Percentiles rank a stretch among this genome's conserved stretches.
phyloP scores from a whole-genome alignment of 37 sponge, comb jelly and placozoan genomes.

The Eunapius fragilis region DNA sequence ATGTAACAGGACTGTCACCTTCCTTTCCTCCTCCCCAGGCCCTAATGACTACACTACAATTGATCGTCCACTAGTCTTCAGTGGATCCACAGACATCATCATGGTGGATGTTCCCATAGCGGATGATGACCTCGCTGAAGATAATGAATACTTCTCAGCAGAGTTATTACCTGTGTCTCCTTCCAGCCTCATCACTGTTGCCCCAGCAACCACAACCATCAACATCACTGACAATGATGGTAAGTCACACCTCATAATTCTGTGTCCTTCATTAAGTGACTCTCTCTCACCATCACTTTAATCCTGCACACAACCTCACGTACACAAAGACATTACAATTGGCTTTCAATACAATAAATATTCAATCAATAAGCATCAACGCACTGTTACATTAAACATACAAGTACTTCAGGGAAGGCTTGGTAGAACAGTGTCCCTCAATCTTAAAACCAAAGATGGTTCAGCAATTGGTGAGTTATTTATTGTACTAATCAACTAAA shows the following conservation, averaged over 20 bases:
- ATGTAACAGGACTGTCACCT: not conserved
- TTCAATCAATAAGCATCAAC: too few species aligned
- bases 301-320: not conserved
- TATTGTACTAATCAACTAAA: too few species aligned
- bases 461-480: too few species aligned
- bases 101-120: not conserved
- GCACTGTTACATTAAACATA: too few species aligned
- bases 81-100: not conserved
- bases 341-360: too few species aligned
- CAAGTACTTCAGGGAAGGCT: too few species aligned
- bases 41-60: not conserved
- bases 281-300: not conserved
- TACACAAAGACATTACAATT: not conserved
- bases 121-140: not conserved
- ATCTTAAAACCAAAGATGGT: too few species aligned
- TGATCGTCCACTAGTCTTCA: not conserved
- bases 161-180: not conserved
- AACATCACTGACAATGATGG: not conserved
- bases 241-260: not conserved
- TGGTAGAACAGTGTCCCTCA: too few species aligned
- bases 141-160: not conserved
- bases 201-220: not conserved
- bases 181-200: not conserved
- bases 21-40: not conserved
- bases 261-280: not conserved